These are phyloP conservation scores for Gymnothorax reevesii DNA, from an alignment of 2,797 vertebrate species.

Conservation along the genomic window DNA sequence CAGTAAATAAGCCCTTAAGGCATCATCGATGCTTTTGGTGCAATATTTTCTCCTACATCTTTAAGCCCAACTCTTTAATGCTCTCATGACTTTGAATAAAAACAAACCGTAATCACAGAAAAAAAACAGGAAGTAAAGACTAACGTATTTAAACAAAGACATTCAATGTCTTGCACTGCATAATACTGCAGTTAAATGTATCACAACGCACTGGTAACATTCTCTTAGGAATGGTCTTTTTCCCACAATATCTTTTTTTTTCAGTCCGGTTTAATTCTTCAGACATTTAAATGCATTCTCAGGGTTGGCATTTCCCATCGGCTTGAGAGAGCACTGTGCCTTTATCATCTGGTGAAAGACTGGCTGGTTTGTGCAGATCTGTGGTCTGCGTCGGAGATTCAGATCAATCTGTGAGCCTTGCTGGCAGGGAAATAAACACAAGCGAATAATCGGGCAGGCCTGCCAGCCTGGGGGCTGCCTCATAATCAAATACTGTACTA, in stretches of 20 bases:
- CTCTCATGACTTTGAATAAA: background rate
- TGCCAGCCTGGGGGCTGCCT: background rate
- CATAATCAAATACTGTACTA: constrained; percentile 29
- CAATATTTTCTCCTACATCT: background rate
- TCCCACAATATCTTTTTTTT: background rate
- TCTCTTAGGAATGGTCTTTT: background rate
- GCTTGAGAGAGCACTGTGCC: background rate
- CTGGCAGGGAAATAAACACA: constrained; percentile 40
- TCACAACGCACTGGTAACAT: background rate
- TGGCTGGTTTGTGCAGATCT: constrained; percentile 20
- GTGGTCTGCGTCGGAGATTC: constrained; percentile 27
- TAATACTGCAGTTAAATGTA: background rate
- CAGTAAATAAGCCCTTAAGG: background rate
- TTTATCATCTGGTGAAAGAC: constrained; percentile 27
- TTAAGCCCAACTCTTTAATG: background rate
- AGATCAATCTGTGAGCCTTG: constrained; percentile 33
- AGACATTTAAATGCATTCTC: background rate
- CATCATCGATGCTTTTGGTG: background rate
- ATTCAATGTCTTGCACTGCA: background rate
- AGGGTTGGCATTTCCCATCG: background rate
- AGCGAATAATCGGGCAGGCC: constrained; percentile 35
- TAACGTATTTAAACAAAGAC: background rate
- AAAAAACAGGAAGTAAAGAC: background rate
- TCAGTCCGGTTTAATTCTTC: background rate
- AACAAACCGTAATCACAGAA: constrained; percentile 1